phyloP scores from a whole-genome alignment of 1,140 invertebrate genomes.

The Venustaconcha ellipsiformis region DNA sequence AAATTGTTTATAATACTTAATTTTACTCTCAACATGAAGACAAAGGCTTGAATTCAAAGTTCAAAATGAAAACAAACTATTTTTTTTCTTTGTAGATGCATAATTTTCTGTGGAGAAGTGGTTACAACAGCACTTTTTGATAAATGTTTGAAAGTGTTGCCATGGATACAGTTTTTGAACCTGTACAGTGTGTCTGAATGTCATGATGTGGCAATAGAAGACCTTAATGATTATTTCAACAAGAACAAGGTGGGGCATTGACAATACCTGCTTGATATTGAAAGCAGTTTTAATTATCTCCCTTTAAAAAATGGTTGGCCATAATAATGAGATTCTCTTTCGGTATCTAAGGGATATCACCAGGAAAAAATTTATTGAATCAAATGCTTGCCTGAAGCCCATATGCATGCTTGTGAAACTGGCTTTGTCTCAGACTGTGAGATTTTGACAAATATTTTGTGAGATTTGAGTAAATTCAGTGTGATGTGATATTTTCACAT shows the following conservation, averaged over 20 bases:
- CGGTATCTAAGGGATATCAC: too few species aligned
- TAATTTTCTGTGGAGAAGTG: constrained; percentile 71
- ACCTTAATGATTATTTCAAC: constrained; percentile 61
- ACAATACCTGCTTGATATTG: not conserved
- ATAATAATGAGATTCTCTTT: too few species aligned
- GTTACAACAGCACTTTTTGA: constrained; percentile 67
- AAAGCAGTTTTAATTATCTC: too few species aligned
- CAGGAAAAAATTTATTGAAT: too few species aligned
- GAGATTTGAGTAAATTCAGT: not conserved
- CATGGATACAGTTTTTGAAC: constrained; percentile 67
- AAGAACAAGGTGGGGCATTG: constrained; percentile 46
- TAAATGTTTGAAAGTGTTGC: constrained; percentile 63
- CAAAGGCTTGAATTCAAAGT: too few species aligned
- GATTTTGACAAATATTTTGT: not conserved
- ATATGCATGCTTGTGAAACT: too few species aligned
- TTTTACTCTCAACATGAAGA: too few species aligned
- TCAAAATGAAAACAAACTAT: too few species aligned
- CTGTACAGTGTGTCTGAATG: constrained; percentile 69
- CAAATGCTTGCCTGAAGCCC: too few species aligned
- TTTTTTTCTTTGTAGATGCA: constrained; percentile 55
- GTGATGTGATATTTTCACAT: not conserved
- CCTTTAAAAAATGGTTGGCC: too few species aligned
- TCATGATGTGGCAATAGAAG: constrained; percentile 68
- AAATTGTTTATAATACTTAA: too few species aligned
- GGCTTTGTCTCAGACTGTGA: too few species aligned